Conservation (phyloP, 2,797 vertebrate species). For the Chanos chanos region DNA sequence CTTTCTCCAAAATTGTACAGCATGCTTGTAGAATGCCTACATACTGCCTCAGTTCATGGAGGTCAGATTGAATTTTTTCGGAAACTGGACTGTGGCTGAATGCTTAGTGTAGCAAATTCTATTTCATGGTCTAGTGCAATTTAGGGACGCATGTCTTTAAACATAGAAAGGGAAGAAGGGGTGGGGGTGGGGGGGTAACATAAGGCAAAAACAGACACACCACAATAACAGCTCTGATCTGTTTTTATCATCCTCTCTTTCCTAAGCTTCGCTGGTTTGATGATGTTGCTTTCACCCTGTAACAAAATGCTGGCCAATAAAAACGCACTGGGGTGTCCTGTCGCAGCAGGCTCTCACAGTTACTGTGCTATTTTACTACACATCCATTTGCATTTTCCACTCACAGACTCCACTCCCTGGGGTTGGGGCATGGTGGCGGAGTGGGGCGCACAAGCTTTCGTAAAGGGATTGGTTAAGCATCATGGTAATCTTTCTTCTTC, state of each 20-base stretch:
- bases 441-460: too few species aligned
- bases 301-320: constrained; percentile 12
- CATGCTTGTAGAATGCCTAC: constrained; percentile 32
- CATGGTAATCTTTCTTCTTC: too few species aligned
- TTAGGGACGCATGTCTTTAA: constrained; percentile 56
- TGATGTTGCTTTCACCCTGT: constrained; percentile 16
- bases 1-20: too few species aligned
- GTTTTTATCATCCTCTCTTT: constrained; percentile 41
- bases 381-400: too few species aligned
- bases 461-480: too few species aligned
- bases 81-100: constrained; percentile 51
- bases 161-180: too few species aligned
- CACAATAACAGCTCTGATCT: constrained; percentile 49
- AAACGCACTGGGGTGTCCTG: neutral
- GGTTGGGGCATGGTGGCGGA: too few species aligned
- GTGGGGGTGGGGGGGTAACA: constrained; percentile 44
- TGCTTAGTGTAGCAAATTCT: constrained; percentile 61
- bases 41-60: constrained; percentile 53
- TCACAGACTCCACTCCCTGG: too few species aligned
- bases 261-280: constrained; percentile 31
- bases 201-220: constrained; percentile 39
- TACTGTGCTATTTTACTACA: neutral
- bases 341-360: neutral
- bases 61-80: constrained; percentile 54
- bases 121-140: constrained; percentile 65